Evolutionary conservation across 23 tunicate genomes (phyloP), one percentile per base, ranked within the genome.

Genomic region (Oikopleura dioica): DNA sequence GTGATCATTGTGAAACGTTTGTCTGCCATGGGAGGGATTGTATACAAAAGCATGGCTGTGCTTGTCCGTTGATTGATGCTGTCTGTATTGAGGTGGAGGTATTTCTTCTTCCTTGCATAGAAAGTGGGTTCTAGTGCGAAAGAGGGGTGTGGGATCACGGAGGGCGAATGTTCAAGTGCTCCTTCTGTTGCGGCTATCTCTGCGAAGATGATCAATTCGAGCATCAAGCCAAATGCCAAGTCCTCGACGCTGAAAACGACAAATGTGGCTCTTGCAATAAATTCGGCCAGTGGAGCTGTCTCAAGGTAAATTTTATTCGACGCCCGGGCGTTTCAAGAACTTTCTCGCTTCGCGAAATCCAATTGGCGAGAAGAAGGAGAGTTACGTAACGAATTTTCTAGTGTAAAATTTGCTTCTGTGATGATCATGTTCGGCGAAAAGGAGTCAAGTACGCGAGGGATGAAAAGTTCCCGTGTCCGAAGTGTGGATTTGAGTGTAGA

Each of bases 161-260:
- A 29, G 96, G 96, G 0, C 77, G 96, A 75, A 82, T 89, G 1
- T 89, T 84, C 75, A 82, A 69, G 76, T 89, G 96, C 38, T 85
- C 96, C 0, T 89, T 89, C 68, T 89, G 96, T 76, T 59, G 75
- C 32, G 35, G 36, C 12, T 84, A 76, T 78, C 77, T 89, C 0
- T 89, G 96, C 75, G 96, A 85, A 77, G 96, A 89, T 63, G 96
- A 89, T 55, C 96, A 89, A 68, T 89, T 89, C 76, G 96, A 89
- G 59, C 96, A 89, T 63, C 96, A 89, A 51, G 89, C 89, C 26
- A 81, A 85, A 1, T 89, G 96, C 38, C 96, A 89, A 78, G 84
- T 79, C 0, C 50, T 89, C 23, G 96, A 89, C 24, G 38, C 86
- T 0, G 96, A 89, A 51, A 82, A 81, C 63, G 81, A 82, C 80